These are phyloP conservation scores for Tragelaphus buxtoni DNA, from an alignment of 2,113 vertebrate genomes.

Conservation along the genomic window DNA sequence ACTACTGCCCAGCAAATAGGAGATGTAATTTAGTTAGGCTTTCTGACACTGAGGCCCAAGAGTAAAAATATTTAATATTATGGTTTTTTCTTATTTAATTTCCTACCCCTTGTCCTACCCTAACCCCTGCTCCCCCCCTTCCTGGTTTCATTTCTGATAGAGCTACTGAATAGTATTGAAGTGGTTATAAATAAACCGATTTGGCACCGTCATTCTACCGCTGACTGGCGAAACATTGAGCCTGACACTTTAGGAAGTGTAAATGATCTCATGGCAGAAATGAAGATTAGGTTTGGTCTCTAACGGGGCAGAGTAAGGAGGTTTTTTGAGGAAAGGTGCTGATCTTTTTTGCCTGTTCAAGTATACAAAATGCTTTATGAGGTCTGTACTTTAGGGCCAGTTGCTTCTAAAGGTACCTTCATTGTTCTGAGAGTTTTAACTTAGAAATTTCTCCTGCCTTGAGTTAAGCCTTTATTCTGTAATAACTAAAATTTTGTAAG, in stretches of 20 bases:
- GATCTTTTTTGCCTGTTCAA: conserved; percentile 6
- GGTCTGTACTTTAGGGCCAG: neutral
- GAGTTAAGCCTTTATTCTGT: neutral
- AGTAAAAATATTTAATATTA: neutral
- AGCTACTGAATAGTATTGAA: conserved; percentile 19
- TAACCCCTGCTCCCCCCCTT: neutral
- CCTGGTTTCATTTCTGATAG: conserved; percentile 18
- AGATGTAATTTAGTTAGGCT: neutral
- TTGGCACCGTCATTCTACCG: conserved; percentile 12
- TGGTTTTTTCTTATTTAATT: neutral
- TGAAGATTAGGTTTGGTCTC: conserved; percentile 58
- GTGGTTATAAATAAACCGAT: conserved; percentile 59
- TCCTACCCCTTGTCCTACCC: neutral
- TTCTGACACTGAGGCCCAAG: neutral
- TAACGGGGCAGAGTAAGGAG: neutral
- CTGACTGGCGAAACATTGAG: conserved; percentile 36
- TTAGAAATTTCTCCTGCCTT: neutral
- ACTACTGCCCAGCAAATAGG: neutral
- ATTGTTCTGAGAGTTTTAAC: neutral
- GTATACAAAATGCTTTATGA: neutral
- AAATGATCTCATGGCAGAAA: conserved; percentile 62
- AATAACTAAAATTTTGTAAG: neutral
- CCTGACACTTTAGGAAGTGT: conserved; percentile 59
- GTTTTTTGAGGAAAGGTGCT: neutral
- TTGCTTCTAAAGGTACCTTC: neutral